Evolutionary conservation across 1,140 invertebrate genomes (phyloP).

Genomic region (Orius laevigatus): DNA sequence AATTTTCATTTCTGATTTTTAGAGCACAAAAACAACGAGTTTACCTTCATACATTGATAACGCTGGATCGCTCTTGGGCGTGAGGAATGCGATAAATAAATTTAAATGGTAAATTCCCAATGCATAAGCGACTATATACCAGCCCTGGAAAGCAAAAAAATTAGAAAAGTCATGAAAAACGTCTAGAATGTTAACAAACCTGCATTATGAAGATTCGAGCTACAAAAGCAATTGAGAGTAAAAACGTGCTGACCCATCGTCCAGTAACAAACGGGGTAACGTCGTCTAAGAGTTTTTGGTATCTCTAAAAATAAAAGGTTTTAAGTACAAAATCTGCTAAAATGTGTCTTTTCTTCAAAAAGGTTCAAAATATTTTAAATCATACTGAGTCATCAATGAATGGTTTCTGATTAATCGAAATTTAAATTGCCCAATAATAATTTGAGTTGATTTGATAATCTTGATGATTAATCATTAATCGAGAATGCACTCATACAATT

Average conservation of each 20-base stretch:
- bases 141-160: conserved; percentile 59
- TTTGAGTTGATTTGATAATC: neutral
- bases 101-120: conserved; percentile 98
- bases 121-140: conserved; percentile 98
- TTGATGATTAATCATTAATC: neutral
- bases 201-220: conserved; percentile 28
- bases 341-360: conserved; percentile 5
- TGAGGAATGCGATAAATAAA: conserved; percentile 97
- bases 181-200: conserved; percentile 20
- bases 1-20: conserved; percentile 3
- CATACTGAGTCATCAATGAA: no score
- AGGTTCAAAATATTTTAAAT: neutral
- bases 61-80: conserved; percentile 97
- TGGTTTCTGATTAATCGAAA: neutral
- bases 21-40: conserved; percentile 8
- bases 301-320: conserved; percentile 23
- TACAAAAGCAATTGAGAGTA: conserved; percentile 30
- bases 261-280: conserved; percentile 33
- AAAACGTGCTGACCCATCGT: conserved; percentile 33
- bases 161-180: conserved; percentile 10
- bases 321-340: conserved; percentile 7
- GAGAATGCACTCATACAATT: no score
- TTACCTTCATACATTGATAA: conserved; percentile 75
- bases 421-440: neutral
- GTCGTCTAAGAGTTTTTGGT: conserved; percentile 37